These are phyloP conservation scores for Chloroceryle aenea DNA, from an alignment of 2,113 vertebrate species.

Conservation along the genomic window DNA sequence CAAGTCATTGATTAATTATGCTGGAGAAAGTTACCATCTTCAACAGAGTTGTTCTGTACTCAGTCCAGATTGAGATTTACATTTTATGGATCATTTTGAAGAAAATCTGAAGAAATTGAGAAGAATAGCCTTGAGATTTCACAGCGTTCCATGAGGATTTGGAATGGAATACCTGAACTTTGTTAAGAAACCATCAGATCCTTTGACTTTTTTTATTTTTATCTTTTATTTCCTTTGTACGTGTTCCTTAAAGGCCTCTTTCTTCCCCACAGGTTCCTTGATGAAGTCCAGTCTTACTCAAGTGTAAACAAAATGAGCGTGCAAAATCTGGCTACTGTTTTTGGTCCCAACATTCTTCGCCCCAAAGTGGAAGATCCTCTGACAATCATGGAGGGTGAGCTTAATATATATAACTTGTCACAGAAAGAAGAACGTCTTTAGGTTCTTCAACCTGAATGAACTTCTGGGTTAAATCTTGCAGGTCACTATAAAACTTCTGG, in stretches of 20 bases:
- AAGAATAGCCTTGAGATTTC: not conserved
- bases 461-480: not conserved
- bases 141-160: not conserved
- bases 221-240: not conserved
- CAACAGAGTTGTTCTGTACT: not conserved
- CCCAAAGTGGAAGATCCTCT: conserved; percentile 95
- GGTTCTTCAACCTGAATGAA: not conserved
- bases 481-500: not conserved
- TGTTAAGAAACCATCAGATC: not conserved
- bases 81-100: not conserved
- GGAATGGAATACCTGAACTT: not conserved
- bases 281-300: conserved; percentile 97
- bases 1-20: not conserved
- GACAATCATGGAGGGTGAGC: conserved; percentile 96
- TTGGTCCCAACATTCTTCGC: conserved; percentile 95
- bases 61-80: not conserved
- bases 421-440: not conserved
- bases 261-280: conserved; percentile 85
- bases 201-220: not conserved
- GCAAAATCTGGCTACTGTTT: conserved; percentile 95
- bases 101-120: not conserved
- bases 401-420: not conserved
- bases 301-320: conserved; percentile 98
- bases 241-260: not conserved
- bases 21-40: not conserved